Evolutionary conservation across 2,797 vertebrate genomes (phyloP).

Genomic region (Myripristis murdjan): DNA sequence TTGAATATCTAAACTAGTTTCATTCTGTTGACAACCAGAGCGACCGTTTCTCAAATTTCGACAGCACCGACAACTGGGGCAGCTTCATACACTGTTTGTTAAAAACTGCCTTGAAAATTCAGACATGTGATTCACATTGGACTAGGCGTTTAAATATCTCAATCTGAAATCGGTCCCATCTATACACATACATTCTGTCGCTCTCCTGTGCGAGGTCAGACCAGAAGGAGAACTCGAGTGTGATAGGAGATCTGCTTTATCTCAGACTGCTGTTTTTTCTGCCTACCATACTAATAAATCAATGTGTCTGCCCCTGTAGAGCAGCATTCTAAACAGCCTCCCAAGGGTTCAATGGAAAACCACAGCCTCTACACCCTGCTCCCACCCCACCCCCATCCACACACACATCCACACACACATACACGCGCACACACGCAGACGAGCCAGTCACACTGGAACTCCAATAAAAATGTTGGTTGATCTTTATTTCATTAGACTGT

Average conservation of each 20-base stretch:
- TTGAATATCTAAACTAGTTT: constrained; percentile 7
- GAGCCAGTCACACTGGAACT: constrained; percentile 58
- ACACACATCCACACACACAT: not conserved
- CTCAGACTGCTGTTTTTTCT: constrained; percentile 67
- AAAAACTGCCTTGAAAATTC: constrained; percentile 35
- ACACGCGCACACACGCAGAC: constrained; percentile 48
- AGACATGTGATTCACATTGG: constrained; percentile 12
- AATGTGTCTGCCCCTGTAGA: constrained; percentile 70
- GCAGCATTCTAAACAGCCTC: constrained; percentile 61
- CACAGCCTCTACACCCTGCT: constrained; percentile 69
- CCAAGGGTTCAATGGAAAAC: constrained; percentile 75
- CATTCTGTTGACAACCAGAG: constrained; percentile 15
- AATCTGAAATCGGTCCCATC: constrained; percentile 8
- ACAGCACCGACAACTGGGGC: not conserved
- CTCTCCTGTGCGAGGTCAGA: constrained; percentile 29
- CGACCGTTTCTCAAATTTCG: not conserved
- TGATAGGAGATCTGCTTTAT: constrained; percentile 73
- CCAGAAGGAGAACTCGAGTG: constrained; percentile 41
- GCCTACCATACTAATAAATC: constrained; percentile 74
- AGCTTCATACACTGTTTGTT: constrained; percentile 7
- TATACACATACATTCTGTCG: constrained; percentile 9
- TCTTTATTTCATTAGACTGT: constrained; percentile 75
- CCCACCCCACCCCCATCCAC: constrained; percentile 21
- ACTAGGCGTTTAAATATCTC: constrained; percentile 26
- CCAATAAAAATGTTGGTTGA: constrained; percentile 70